Evolutionary conservation across 2,113 vertebrate species (phyloP).

Genomic region (Thunnus thynnus): DNA sequence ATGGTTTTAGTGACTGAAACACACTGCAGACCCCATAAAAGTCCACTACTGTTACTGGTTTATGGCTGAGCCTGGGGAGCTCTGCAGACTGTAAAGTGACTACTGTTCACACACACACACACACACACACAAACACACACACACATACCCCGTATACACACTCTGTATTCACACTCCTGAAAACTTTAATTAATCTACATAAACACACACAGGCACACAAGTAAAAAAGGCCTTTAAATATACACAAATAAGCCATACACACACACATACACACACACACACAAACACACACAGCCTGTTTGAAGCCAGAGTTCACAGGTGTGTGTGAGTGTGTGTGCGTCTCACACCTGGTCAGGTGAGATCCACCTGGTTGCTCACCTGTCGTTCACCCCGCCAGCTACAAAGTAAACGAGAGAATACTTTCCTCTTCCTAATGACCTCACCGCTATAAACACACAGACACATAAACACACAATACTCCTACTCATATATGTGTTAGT

Average conservation of each 20-base stretch:
- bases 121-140: conserved; percentile 12
- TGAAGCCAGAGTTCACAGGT: too few relatives aligned
- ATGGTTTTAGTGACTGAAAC: conserved; percentile 36
- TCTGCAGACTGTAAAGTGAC: conserved; percentile 23
- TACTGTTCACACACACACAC: conserved; percentile 22
- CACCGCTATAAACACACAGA: conserved; percentile 6
- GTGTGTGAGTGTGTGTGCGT: conserved; percentile 22
- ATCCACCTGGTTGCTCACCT: conserved; percentile 42
- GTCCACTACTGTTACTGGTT: conserved; percentile 46
- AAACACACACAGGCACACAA: too few relatives aligned
- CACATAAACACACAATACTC: conserved; percentile 9
- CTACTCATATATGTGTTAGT: background rate
- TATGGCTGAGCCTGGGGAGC: conserved; percentile 40
- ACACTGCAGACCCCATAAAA: conserved; percentile 34
- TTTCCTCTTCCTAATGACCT: conserved; percentile 3
- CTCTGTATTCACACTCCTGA: background rate
- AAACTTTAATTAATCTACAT: too few relatives aligned
- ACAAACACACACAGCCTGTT: too few relatives aligned
- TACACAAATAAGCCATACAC: background rate
- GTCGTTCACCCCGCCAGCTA: background rate
- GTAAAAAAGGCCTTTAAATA: too few relatives aligned
- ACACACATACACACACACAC: background rate
- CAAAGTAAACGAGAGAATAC: background rate
- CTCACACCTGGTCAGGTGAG: conserved; percentile 46
- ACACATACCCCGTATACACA: background rate